These are phyloP conservation scores for Leuciscus idus DNA, from an alignment of 2,113 vertebrate genomes.

Conservation along the genomic window DNA sequence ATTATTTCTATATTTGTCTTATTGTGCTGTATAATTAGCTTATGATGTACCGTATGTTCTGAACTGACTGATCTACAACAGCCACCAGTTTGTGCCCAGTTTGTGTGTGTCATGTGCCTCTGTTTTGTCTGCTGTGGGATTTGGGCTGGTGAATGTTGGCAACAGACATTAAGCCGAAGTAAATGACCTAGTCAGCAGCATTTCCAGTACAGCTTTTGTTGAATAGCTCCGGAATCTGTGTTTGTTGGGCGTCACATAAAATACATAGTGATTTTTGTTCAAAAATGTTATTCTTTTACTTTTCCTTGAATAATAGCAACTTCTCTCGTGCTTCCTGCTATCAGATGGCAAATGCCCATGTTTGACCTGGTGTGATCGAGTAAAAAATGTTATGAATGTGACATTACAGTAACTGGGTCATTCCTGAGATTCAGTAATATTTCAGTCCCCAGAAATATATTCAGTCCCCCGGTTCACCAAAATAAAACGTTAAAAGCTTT, in stretches of 20 bases:
- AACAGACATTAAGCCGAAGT: conserved; percentile 1
- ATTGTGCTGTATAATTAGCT: conserved; percentile 28
- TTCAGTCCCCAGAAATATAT: no score
- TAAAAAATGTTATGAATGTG: conserved; percentile 19
- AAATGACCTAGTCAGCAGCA: conserved; percentile 25
- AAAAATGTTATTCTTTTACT: conserved; percentile 8
- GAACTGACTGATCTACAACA: conserved; percentile 17
- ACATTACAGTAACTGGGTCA: background rate
- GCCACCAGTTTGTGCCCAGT: conserved; percentile 30
- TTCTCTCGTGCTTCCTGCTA: background rate
- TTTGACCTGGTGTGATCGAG: conserved; percentile 1
- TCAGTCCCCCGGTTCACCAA: no score
- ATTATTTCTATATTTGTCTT: background rate
- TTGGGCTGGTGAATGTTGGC: conserved; percentile 10
- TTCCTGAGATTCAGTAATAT: no score
- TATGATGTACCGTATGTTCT: conserved; percentile 36
- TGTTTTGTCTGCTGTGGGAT: conserved; percentile 44
- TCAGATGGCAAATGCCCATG: background rate
- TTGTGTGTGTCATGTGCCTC: conserved; percentile 32
- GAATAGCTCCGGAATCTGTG: background rate
- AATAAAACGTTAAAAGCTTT: no score
- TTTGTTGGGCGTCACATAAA: conserved; percentile 12
- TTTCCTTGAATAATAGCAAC: background rate
- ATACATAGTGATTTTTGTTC: no score
- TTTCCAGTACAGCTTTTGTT: background rate